Evolutionary conservation across 53 echinoderm and acorn worm species (phyloP).

Genomic region (Holothuria scabra): DNA sequence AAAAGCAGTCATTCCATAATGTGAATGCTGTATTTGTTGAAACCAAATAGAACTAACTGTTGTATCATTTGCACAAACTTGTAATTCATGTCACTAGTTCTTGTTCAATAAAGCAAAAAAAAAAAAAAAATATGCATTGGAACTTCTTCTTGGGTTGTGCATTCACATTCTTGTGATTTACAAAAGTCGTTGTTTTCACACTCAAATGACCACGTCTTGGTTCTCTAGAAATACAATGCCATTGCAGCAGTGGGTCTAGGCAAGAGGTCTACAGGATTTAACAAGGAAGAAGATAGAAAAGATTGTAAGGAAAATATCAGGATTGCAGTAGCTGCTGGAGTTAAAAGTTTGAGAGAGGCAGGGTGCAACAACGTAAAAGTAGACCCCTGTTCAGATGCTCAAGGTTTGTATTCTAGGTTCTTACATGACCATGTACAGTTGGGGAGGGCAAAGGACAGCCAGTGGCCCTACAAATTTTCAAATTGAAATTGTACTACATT

Average conservation of each 20-base stretch:
- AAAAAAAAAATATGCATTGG: too few species aligned
- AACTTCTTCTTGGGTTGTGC: too few species aligned
- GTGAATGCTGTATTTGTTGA: too few species aligned
- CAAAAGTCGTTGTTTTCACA: too few species aligned
- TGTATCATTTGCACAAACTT: too few species aligned
- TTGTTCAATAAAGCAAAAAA: too few species aligned
- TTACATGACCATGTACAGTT: background rate
- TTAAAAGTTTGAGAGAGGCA: constrained; percentile 68
- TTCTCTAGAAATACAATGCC: constrained; percentile 62
- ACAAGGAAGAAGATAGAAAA: constrained; percentile 70
- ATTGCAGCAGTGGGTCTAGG: constrained; percentile 91
- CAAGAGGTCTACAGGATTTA: constrained; percentile 83
- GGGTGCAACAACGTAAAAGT: constrained; percentile 74
- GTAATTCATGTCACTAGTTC: too few species aligned
- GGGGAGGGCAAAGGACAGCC: background rate
- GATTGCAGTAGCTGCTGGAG: constrained; percentile 80
- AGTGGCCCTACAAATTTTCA: too few species aligned
- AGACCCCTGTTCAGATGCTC: constrained; percentile 88
- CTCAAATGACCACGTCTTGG: background rate
- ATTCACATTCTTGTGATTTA: too few species aligned
- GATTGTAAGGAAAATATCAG: constrained; percentile 85
- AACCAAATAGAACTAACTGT: too few species aligned
- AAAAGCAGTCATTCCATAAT: too few species aligned
- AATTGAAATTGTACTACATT: too few species aligned
- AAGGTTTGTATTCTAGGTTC: constrained; percentile 58